phyloP scores from a whole-genome alignment of 2,113 vertebrate genomes.

The Dasyornis broadbenti region DNA sequence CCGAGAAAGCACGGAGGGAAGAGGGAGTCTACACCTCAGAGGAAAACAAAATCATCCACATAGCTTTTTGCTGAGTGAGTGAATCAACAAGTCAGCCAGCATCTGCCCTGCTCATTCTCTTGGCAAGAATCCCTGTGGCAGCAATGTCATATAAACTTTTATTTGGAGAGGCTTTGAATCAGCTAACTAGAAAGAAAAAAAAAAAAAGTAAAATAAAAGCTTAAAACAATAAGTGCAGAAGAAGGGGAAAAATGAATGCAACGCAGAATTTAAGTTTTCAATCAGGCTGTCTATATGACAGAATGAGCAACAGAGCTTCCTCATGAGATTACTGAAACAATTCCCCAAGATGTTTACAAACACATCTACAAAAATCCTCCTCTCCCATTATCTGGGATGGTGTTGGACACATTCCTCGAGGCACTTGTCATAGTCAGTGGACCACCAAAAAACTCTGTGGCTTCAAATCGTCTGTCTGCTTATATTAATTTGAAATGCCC shows the following conservation, averaged over 20 bases:
- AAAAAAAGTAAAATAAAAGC: background rate
- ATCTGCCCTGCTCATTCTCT: slow-evolving; percentile 35
- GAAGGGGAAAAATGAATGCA: background rate
- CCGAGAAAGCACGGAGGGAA: background rate
- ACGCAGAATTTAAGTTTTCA: background rate
- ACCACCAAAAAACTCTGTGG: background rate
- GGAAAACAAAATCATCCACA: background rate
- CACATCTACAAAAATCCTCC: background rate
- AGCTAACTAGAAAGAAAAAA: background rate
- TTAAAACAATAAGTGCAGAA: background rate
- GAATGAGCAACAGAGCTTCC: background rate
- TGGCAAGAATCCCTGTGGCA: background rate
- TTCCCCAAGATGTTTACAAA: background rate
- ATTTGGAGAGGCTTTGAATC: slow-evolving; percentile 30
- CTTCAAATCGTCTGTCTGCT: background rate
- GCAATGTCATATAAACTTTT: slow-evolving; percentile 20
- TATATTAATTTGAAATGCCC: background rate
- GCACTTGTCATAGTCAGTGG: background rate
- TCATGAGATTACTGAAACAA: background rate
- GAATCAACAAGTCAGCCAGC: background rate
- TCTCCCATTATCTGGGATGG: background rate
- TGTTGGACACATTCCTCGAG: background rate
- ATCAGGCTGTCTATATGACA: background rate
- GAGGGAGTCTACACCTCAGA: background rate
- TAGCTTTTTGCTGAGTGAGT: slow-evolving; percentile 1